Conservation (phyloP, 2,888 invertebrate species). For the Melolontha melolontha region DNA sequence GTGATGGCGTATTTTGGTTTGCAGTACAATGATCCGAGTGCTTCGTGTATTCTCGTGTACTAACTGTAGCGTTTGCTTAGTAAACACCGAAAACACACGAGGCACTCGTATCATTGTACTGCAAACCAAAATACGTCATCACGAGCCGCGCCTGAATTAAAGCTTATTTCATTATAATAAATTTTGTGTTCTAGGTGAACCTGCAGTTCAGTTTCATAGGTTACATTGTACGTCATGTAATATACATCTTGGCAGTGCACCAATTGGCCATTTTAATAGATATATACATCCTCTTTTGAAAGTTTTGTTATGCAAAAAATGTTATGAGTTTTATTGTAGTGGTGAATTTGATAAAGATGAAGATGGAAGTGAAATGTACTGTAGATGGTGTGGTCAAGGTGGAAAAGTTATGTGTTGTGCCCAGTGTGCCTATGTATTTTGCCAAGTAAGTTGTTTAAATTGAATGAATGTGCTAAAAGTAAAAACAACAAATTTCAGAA, state of each 20-base stretch:
- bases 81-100: no score
- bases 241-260: conserved; percentile 79
- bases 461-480: background rate
- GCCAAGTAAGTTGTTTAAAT: conserved; percentile 68
- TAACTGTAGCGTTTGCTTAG: no score
- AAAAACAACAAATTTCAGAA: conserved; percentile 67
- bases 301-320: conserved; percentile 78
- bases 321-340: conserved; percentile 83
- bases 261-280: conserved; percentile 73
- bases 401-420: conserved; percentile 80
- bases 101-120: no score
- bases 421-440: conserved; percentile 79
- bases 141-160: no score
- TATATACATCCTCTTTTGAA: conserved; percentile 80
- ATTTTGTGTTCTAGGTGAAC: conserved; percentile 65
- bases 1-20: no score
- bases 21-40: no score
- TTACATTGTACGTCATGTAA: conserved; percentile 84
- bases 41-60: no score
- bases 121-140: no score
- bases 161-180: background rate
- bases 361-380: conserved; percentile 85
- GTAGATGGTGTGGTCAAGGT: conserved; percentile 86
- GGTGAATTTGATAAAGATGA: conserved; percentile 87
- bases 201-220: conserved; percentile 70